Conservation (phyloP, 1,140 invertebrate genomes). For the Saccostrea cuccullata region DNA sequence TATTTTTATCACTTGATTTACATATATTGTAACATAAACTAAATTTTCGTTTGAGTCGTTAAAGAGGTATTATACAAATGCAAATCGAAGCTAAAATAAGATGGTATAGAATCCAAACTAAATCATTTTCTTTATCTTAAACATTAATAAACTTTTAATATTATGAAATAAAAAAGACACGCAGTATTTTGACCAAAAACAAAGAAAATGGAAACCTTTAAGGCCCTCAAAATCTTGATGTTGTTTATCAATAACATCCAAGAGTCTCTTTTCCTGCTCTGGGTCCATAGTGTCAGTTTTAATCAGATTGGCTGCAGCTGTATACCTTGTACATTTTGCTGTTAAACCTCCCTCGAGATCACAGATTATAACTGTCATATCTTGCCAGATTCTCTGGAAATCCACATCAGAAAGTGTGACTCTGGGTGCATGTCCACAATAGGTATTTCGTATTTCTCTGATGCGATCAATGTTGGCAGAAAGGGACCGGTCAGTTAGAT, state of each 20-base stretch:
- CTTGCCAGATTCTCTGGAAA: not conserved
- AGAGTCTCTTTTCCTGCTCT: not conserved
- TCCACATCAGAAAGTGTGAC: not conserved
- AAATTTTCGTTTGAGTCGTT: too few species aligned
- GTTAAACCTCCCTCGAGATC: not conserved
- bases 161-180: not conserved
- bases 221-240: not conserved
- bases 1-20: too few species aligned
- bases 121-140: too few species aligned
- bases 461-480: conserved; percentile 28
- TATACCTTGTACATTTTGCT: not conserved
- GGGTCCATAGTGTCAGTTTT: conserved; percentile 18
- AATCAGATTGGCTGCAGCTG: not conserved
- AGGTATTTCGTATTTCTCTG: not conserved
- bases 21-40: too few species aligned
- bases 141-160: too few species aligned
- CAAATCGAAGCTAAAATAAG: too few species aligned
- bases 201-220: not conserved
- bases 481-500: not conserved
- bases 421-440: not conserved
- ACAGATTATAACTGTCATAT: not conserved
- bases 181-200: too few species aligned
- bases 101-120: too few species aligned
- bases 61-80: too few species aligned
- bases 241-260: not conserved